Conservation (phyloP, 2,113 vertebrate genomes). For the Ciconia maguari region DNA sequence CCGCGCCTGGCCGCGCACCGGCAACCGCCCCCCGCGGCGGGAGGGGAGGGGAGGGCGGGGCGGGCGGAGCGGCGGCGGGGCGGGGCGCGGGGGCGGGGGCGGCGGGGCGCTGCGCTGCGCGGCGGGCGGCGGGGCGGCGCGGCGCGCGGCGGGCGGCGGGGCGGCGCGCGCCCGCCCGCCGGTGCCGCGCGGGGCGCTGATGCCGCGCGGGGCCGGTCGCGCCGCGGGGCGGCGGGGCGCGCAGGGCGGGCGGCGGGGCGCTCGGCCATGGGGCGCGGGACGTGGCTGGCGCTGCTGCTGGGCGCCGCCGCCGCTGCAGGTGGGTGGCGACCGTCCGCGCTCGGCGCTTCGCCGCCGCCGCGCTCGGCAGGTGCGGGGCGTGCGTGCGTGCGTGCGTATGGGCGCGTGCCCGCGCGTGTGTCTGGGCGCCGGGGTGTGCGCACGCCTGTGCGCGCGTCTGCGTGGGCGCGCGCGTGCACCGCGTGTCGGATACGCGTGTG, state of each 20-base stretch:
- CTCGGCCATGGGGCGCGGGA: constrained; percentile 63
- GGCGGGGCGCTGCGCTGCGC: constrained; percentile 24
- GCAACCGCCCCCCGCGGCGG: background rate
- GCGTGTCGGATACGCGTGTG: no score
- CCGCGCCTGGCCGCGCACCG: background rate
- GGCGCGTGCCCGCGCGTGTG: no score
- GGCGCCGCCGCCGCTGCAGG: constrained; percentile 69
- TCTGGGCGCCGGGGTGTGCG: no score
- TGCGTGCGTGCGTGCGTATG: no score
- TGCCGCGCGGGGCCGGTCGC: background rate
- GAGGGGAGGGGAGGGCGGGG: background rate
- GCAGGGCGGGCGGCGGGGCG: background rate
- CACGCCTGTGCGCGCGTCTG: no score
- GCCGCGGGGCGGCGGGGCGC: background rate
- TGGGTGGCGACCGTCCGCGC: constrained; percentile 57
- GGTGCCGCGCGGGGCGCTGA: background rate
- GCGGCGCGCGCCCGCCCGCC: background rate
- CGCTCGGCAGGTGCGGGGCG: background rate
- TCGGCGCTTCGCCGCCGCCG: constrained; percentile 13
- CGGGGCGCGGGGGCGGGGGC: constrained; percentile 11
- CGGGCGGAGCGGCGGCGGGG: background rate
- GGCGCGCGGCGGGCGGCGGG: background rate
- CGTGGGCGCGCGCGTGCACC: no score
- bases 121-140: constrained; percentile 1
- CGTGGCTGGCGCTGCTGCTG: constrained; percentile 37